phyloP scores from a whole-genome alignment of 1,140 invertebrate species.

The Bombus breviceps region DNA sequence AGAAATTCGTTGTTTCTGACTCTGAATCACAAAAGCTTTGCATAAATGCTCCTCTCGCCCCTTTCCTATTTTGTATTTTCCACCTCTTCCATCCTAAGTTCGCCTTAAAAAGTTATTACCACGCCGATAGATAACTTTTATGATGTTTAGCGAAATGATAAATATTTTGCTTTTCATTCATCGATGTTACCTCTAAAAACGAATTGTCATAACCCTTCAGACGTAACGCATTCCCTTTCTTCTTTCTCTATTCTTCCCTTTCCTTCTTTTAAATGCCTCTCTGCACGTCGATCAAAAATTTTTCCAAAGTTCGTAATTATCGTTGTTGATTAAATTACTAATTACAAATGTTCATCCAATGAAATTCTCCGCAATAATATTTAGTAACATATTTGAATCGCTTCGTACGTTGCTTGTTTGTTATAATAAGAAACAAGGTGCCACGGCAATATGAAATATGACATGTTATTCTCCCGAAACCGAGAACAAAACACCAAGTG shows the following conservation, averaged over 20 bases:
- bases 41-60: constrained; percentile 27
- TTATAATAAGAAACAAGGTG: no score
- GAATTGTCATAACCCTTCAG: background rate
- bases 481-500: background rate
- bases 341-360: no score
- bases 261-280: no score
- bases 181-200: background rate
- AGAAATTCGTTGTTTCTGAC: constrained; percentile 47
- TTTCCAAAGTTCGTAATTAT: no score
- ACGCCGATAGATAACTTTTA: background rate
- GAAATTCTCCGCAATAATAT: no score
- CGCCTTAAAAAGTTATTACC: background rate
- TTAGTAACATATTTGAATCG: no score
- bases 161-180: background rate
- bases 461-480: background rate
- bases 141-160: background rate
- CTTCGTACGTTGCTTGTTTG: no score
- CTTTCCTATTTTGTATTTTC: background rate
- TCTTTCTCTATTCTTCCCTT: no score
- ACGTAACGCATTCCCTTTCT: no score
- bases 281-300: no score
- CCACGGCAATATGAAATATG: background rate
- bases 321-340: no score
- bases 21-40: constrained; percentile 28
- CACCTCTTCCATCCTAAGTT: background rate